Evolutionary conservation across 2,113 vertebrate species (phyloP).

Genomic region (Cottus gobio): DNA sequence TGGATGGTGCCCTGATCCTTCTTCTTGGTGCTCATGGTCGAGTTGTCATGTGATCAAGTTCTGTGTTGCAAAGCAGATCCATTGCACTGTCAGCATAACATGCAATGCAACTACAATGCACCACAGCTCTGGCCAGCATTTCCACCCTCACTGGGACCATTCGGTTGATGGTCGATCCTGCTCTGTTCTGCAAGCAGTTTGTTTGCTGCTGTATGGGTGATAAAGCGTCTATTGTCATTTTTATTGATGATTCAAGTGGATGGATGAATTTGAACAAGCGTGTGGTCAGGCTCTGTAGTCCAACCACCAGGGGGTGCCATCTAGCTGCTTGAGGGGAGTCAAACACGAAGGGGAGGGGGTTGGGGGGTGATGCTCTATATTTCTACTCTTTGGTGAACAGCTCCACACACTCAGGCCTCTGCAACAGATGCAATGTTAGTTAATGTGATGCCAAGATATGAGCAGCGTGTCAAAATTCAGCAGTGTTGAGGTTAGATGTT

Average conservation of each 20-base stretch:
- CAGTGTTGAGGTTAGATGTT: too few relatives aligned
- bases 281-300: not conserved
- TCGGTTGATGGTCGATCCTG: not conserved
- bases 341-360: too few relatives aligned
- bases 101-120: slow-evolving; percentile 95
- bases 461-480: not conserved
- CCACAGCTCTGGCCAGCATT: slow-evolving; percentile 77
- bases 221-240: not conserved
- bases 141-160: not conserved
- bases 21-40: not conserved
- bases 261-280: not conserved
- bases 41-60: slow-evolving; percentile 60
- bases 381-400: not conserved
- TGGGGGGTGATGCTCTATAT: slow-evolving; percentile 8
- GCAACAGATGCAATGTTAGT: not conserved
- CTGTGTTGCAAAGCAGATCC: slow-evolving; percentile 88
- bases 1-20: not conserved
- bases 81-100: slow-evolving; percentile 84
- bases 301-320: slow-evolving; percentile 51
- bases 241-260: not conserved
- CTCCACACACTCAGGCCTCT: not conserved
- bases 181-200: not conserved
- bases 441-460: not conserved
- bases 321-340: not conserved
- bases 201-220: accelerated